Percentiles rank a stretch among this genome's conserved stretches.
These are phyloP conservation scores for Pangasius djambal DNA, from an alignment of 2,797 vertebrate species.

Conservation along the genomic window DNA sequence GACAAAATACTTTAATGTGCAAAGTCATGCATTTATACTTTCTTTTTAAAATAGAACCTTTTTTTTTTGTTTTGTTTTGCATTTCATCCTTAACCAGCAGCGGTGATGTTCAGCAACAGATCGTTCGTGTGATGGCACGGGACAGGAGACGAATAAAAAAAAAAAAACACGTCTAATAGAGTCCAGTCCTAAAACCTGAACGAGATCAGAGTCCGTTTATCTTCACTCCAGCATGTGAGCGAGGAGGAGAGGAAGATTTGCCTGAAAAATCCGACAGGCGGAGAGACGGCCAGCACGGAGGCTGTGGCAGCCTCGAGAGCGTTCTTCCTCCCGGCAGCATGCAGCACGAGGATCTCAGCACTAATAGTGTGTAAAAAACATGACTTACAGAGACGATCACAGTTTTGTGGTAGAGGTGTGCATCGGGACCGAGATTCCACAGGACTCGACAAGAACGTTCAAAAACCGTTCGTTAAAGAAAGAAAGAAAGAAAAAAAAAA, in stretches of 20 bases:
- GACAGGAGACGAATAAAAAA: neutral
- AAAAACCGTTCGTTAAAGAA: too few relatives aligned
- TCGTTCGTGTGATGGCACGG: constrained; percentile 21
- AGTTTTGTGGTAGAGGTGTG: neutral
- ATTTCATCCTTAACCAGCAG: constrained; percentile 59
- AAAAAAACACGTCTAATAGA: neutral
- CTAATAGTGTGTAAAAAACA: neutral
- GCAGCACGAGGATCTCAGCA: neutral
- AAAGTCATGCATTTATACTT: constrained; percentile 74
- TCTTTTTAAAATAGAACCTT: constrained; percentile 60
- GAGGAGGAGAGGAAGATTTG: neutral
- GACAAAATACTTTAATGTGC: constrained; percentile 74
- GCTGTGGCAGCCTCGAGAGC: neutral
- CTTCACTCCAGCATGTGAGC: constrained; percentile 5
- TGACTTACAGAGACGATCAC: neutral
- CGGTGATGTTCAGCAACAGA: constrained; percentile 47
- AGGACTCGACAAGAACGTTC: neutral
- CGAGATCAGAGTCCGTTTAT: neutral
- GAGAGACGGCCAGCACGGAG: neutral
- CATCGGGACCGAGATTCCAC: neutral
- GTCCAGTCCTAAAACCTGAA: neutral
- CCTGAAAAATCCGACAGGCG: neutral
- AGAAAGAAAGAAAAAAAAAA: neutral
- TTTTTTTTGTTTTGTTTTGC: neutral
- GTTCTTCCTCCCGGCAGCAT: neutral